phyloP scores from a whole-genome alignment of 1,140 invertebrate species.

The Caligus rogercresseyi region DNA sequence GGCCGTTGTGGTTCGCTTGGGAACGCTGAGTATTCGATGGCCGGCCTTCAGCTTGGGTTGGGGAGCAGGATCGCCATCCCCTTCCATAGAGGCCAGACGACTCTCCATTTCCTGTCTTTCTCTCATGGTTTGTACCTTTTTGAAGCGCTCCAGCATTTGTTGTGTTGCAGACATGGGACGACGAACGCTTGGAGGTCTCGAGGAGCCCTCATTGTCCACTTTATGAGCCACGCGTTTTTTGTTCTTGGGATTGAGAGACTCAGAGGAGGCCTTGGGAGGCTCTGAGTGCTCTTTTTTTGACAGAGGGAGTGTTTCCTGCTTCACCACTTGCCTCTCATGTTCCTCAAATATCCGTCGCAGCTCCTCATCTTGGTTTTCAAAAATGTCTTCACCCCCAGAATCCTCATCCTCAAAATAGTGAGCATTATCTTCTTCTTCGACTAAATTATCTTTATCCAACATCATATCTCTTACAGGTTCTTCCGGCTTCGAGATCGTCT shows the following conservation, averaged over 20 bases:
- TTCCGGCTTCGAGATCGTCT: background rate
- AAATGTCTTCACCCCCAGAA: background rate
- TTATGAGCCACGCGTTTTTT: background rate
- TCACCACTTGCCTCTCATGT: background rate
- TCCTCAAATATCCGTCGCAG: background rate
- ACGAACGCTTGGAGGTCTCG: background rate
- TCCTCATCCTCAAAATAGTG: background rate
- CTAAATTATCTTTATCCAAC: background rate
- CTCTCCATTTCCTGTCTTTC: background rate
- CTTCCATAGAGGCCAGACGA: background rate
- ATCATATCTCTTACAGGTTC: background rate
- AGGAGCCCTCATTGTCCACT: background rate
- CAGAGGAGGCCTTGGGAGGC: background rate
- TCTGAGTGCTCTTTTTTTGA: background rate
- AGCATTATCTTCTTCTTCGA: background rate
- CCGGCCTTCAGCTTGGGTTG: background rate
- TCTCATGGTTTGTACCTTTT: background rate
- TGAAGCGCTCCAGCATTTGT: background rate
- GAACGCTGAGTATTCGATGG: background rate
- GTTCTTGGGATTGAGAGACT: background rate
- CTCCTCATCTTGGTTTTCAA: conserved; percentile 9
- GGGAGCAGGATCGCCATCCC: background rate
- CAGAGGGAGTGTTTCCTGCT: background rate
- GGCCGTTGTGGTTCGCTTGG: background rate
- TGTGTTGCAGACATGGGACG: background rate